These are phyloP conservation scores for Chloroceryle aenea DNA, from an alignment of 2,113 vertebrate species.

Conservation along the genomic window DNA sequence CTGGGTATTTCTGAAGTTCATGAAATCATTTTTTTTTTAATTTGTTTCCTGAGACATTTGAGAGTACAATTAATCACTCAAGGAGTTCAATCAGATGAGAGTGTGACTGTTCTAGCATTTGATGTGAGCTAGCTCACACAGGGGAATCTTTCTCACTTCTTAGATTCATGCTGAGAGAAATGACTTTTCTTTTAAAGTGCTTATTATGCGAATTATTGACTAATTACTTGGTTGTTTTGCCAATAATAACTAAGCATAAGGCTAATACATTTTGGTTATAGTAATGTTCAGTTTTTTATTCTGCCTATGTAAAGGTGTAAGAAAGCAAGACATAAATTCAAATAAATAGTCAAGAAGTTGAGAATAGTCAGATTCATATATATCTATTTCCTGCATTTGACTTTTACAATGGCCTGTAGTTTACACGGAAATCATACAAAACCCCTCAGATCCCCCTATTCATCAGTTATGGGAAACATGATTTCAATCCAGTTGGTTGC, in stretches of 20 bases:
- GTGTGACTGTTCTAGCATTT: neutral
- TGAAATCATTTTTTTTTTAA: neutral
- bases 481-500: neutral
- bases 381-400: neutral
- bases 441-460: neutral
- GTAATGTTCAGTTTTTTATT: neutral
- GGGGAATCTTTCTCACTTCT: neutral
- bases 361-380: neutral
- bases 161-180: neutral
- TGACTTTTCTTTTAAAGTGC: neutral
- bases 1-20: neutral
- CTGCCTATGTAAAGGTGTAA: neutral
- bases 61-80: neutral
- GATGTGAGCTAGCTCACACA: neutral
- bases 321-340: neutral
- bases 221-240: neutral
- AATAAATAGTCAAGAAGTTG: neutral
- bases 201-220: neutral
- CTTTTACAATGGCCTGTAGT: neutral
- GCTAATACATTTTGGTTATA: neutral
- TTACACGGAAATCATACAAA: neutral
- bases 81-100: neutral
- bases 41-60: slow-evolving; percentile 3
- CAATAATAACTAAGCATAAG: neutral
- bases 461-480: neutral